phyloP scores from a whole-genome alignment of 2,888 invertebrate species.

The Dioctria rufipes region DNA sequence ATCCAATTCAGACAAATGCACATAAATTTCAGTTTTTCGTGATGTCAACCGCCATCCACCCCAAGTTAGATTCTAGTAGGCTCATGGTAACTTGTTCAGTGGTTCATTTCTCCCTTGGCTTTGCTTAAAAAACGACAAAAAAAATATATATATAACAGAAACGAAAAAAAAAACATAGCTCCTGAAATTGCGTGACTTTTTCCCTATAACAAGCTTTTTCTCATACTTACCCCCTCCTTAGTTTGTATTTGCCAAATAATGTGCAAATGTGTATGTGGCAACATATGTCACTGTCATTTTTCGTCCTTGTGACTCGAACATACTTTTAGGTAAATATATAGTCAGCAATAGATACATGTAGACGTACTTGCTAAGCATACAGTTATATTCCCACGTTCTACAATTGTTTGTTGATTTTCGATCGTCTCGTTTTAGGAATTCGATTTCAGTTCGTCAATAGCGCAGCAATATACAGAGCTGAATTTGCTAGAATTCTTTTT shows the following conservation, averaged over 20 bases:
- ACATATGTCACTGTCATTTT: conserved; percentile 5
- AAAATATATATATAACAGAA: too few relatives aligned
- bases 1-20: conserved; percentile 53
- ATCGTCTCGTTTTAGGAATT: conserved; percentile 21
- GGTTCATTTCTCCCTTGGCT: background rate
- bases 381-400: background rate
- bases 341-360: too few relatives aligned
- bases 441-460: conserved; percentile 32
- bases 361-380: background rate
- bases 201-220: conserved; percentile 8
- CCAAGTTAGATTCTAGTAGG: conserved; percentile 1
- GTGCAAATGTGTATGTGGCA: conserved; percentile 9
- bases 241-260: conserved; percentile 14
- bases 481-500: background rate
- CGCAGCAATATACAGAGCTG: background rate
- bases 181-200: conserved; percentile 28
- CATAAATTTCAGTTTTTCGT: conserved; percentile 54
- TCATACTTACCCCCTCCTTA: background rate
- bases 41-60: conserved; percentile 43
- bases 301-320: too few relatives aligned
- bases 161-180: background rate
- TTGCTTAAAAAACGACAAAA: too few relatives aligned
- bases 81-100: background rate
- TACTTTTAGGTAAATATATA: too few relatives aligned
- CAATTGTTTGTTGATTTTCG: conserved; percentile 35